Conservation (phyloP, 92 coral and sea anemone genomes). For the Epizoanthus fatuus region DNA sequence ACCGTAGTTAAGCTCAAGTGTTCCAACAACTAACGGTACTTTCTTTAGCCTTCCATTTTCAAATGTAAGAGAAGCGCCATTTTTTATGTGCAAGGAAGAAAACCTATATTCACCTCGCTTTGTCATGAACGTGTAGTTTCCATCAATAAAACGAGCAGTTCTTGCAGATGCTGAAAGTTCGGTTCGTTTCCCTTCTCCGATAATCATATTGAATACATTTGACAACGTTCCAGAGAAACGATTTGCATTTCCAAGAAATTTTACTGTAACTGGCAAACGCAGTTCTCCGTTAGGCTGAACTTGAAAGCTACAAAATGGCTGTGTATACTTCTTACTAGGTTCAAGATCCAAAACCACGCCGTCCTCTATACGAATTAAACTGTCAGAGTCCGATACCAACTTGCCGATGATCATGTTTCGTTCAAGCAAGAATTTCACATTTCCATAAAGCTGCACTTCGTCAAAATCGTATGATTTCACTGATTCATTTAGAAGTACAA, state of each 20-base stretch:
- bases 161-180: constrained; percentile 70
- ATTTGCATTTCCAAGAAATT: constrained; percentile 71
- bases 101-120: constrained; percentile 78
- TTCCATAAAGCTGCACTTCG: constrained; percentile 56
- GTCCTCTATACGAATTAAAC: constrained; percentile 58
- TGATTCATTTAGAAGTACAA: constrained; percentile 56
- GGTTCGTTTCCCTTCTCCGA: constrained; percentile 66
- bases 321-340: constrained; percentile 19
- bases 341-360: constrained; percentile 63
- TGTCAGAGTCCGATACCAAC: constrained; percentile 56
- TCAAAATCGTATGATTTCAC: constrained; percentile 50
- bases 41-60: constrained; percentile 63
- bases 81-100: constrained; percentile 69
- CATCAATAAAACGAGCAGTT: constrained; percentile 76
- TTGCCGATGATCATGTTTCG: constrained; percentile 54
- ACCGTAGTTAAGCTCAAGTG: constrained; percentile 71
- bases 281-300: constrained; percentile 70
- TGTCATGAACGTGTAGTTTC: constrained; percentile 77
- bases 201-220: constrained; percentile 66
- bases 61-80: constrained; percentile 63
- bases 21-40: constrained; percentile 66
- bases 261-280: constrained; percentile 70
- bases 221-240: constrained; percentile 75
- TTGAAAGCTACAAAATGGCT: constrained; percentile 71
- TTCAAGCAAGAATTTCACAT: constrained; percentile 40